phyloP scores from a whole-genome alignment of 2,113 vertebrate species.

The Burhinus oedicnemus region DNA sequence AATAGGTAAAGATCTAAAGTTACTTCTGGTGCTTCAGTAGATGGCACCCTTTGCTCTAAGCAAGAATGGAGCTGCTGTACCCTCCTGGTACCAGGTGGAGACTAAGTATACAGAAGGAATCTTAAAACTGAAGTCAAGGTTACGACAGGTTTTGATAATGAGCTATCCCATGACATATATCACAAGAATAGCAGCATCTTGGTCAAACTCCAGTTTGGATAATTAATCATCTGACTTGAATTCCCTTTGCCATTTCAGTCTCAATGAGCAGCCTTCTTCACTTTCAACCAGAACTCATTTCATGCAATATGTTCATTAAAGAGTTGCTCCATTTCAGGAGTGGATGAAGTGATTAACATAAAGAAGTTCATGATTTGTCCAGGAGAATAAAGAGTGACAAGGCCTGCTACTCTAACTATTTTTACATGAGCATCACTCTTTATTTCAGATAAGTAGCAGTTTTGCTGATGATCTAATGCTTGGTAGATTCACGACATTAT shows the following conservation, averaged over 20 bases:
- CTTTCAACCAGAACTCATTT: not conserved
- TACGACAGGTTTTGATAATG: not conserved
- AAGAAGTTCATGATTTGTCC: not conserved
- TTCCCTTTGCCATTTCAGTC: not conserved
- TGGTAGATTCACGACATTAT: not conserved
- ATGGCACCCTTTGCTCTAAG: not conserved
- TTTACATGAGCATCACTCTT: not conserved
- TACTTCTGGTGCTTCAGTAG: not conserved
- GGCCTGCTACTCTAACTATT: not conserved
- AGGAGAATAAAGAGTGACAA: not conserved
- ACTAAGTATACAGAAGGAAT: not conserved
- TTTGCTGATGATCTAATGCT: not conserved
- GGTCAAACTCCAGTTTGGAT: not conserved
- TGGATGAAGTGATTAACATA: not conserved
- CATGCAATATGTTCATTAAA: not conserved
- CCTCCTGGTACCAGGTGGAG: not conserved
- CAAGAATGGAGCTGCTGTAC: not conserved
- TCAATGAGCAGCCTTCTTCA: not conserved
- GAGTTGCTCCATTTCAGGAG: not conserved
- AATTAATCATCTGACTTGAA: not conserved
- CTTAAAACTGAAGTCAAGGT: not conserved
- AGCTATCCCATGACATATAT: not conserved
- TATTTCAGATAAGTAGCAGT: not conserved
- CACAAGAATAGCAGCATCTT: conserved; percentile 4
- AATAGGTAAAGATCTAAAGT: not conserved